Conservation (phyloP, 2,888 invertebrate species). For the Yponomeuta evonymella region DNA sequence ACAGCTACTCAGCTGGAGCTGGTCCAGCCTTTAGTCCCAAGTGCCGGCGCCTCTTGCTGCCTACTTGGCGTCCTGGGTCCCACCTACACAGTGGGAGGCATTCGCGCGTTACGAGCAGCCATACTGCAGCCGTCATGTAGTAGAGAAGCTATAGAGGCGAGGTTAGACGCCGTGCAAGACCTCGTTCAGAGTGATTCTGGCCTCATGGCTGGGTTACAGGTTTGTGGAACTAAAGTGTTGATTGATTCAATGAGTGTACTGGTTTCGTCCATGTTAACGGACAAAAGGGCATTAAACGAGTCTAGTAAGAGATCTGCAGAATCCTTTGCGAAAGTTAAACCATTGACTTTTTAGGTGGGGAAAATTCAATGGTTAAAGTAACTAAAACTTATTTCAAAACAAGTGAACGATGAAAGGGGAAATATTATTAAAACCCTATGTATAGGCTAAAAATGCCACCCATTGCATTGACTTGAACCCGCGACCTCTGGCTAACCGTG, state of each 20-base stretch:
- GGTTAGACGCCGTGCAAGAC: conserved; percentile 86
- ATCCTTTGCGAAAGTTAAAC: no score
- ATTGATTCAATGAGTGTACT: no score
- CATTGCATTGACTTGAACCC: no score
- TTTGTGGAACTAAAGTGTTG: neutral
- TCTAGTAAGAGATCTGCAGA: neutral
- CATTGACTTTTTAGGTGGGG: no score
- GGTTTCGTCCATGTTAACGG: neutral
- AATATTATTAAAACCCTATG: no score
- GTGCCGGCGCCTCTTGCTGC: conserved; percentile 61
- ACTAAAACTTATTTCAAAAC: no score
- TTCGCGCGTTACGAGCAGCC: conserved; percentile 84
- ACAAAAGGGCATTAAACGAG: neutral
- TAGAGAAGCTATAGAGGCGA: conserved; percentile 77
- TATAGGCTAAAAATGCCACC: no score
- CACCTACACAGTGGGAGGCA: conserved; percentile 78
- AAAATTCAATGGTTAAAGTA: no score
- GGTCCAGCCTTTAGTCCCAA: conserved; percentile 73
- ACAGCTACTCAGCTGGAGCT: conserved; percentile 87
- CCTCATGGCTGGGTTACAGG: conserved; percentile 79
- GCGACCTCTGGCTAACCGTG: no score
- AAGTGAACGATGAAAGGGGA: no score
- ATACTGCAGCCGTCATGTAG: conserved; percentile 88
- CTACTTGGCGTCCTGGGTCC: conserved; percentile 63
- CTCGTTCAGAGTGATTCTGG: conserved; percentile 81